Evolutionary conservation across 2,888 invertebrate genomes (phyloP).

Genomic region (Sceliomorpha sp.): DNA sequence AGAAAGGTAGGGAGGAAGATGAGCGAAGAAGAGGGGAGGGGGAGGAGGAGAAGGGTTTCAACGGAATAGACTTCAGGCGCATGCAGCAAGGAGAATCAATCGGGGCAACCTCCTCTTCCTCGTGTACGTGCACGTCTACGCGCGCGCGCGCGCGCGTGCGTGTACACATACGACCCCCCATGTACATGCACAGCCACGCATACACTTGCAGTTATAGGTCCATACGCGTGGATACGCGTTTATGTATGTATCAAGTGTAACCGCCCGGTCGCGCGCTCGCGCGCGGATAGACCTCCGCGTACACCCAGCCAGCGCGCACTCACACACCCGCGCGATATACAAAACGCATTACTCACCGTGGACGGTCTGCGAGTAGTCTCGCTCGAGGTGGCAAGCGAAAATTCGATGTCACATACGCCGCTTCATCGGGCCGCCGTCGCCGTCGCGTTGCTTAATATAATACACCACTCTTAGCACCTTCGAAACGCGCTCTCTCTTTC

Average conservation of each 20-base stretch:
- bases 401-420: constrained; percentile 72
- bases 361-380: no score
- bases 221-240: no score
- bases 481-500: constrained; percentile 25
- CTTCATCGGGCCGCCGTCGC: no score
- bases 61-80: constrained; percentile 6
- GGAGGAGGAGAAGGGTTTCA: constrained; percentile 11
- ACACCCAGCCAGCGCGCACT: no score
- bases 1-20: constrained; percentile 18
- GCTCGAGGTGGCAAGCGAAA: constrained; percentile 40
- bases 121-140: neutral
- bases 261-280: no score
- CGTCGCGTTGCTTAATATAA: constrained; percentile 45
- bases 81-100: constrained; percentile 61
- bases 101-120: constrained; percentile 20
- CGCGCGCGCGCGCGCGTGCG: no score
- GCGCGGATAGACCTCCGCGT: no score
- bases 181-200: no score
- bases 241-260: neutral
- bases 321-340: no score
- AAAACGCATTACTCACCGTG: constrained; percentile 69
- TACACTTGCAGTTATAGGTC: no score
- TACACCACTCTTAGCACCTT: constrained; percentile 44
- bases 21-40: constrained; percentile 13
- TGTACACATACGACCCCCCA: no score